Conservation (phyloP, 2,113 vertebrate species). For the Montifringilla adamsi region DNA sequence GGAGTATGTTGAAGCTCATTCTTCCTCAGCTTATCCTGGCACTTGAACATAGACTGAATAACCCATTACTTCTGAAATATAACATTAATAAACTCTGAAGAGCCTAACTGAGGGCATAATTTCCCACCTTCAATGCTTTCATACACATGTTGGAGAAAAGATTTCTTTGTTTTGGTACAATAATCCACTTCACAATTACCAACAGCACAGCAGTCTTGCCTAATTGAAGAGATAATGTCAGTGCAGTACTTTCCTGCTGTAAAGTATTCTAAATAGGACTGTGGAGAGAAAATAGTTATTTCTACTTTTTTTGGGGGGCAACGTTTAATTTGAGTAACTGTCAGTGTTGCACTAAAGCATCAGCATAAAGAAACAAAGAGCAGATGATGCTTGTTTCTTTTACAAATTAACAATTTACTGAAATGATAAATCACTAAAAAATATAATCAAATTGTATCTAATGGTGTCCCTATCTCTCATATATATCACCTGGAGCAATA, state of each 20-base stretch:
- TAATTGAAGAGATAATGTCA: background rate
- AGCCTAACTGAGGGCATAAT: background rate
- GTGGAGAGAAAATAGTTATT: background rate
- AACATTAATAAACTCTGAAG: background rate
- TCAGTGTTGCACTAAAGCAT: background rate
- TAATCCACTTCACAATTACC: background rate
- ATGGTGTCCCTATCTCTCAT: background rate
- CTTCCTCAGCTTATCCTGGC: background rate
- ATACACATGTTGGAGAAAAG: background rate
- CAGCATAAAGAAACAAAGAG: background rate
- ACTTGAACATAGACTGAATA: background rate
- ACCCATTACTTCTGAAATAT: background rate
- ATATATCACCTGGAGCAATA: background rate
- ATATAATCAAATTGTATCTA: background rate
- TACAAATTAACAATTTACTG: background rate
- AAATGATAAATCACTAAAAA: background rate
- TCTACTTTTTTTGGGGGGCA: background rate
- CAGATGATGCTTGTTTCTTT: background rate
- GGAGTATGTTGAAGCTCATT: background rate
- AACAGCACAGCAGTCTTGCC: background rate
- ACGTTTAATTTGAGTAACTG: background rate
- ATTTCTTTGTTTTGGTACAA: background rate
- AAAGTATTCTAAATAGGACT: background rate
- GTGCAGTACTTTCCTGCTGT: background rate
- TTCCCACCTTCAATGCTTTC: background rate